These are phyloP conservation scores for Trissonchulus latispiculum DNA, from an alignment of 2,888 invertebrate species.

Conservation along the genomic window DNA sequence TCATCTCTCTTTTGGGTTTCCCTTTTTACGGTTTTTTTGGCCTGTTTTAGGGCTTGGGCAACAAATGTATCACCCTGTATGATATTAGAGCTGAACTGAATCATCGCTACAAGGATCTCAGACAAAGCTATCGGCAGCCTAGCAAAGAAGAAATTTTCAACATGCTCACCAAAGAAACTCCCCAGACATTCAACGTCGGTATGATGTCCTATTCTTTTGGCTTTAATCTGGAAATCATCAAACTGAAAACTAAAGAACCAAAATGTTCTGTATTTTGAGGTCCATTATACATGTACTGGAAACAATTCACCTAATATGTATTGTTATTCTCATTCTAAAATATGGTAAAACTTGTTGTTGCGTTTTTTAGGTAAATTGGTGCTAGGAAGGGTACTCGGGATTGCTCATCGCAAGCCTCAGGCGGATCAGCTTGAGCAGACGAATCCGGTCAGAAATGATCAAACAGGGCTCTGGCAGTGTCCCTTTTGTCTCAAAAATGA, in stretches of 20 bases:
- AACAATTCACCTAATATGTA: too few relatives aligned
- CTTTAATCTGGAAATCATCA: too few relatives aligned
- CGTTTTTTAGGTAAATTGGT: constrained; percentile 56
- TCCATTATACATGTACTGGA: too few relatives aligned
- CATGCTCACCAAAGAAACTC: constrained; percentile 87
- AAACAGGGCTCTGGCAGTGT: constrained; percentile 91
- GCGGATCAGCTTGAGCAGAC: constrained; percentile 88
- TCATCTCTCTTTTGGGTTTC: too few relatives aligned
- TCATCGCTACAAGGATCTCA: constrained; percentile 53
- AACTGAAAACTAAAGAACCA: too few relatives aligned
- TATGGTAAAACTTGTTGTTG: too few relatives aligned
- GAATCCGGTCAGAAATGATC: constrained; percentile 85
- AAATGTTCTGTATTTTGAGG: too few relatives aligned
- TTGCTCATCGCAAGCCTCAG: constrained; percentile 54
- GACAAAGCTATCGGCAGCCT: constrained; percentile 54
- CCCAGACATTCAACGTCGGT: constrained; percentile 80
- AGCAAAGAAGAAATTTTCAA: constrained; percentile 81
- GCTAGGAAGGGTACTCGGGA: constrained; percentile 59
- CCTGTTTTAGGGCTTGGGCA: constrained; percentile 54
- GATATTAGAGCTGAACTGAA: constrained; percentile 93
- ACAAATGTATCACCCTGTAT: constrained; percentile 71
- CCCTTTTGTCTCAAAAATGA: constrained; percentile 92
- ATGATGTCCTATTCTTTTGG: too few relatives aligned
- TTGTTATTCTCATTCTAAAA: too few relatives aligned
- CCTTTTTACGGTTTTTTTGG: constrained; percentile 19